These are phyloP conservation scores for Lamellibrachia columna DNA, from an alignment of 2,888 invertebrate genomes.

Conservation along the genomic window DNA sequence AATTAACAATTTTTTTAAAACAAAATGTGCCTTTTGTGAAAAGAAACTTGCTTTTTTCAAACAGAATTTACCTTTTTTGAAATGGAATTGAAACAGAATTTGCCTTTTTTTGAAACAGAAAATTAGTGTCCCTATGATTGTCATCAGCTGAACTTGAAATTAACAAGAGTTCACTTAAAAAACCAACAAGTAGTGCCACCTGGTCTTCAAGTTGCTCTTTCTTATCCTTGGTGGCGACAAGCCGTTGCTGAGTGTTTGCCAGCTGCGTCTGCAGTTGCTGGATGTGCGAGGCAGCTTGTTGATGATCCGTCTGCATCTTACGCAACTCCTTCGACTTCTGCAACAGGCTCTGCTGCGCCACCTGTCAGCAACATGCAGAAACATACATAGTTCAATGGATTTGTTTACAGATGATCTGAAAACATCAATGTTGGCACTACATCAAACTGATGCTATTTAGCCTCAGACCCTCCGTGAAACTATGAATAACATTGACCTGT, in stretches of 20 bases:
- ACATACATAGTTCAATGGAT: background rate
- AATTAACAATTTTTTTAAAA: no score
- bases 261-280: conserved; percentile 46
- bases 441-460: background rate
- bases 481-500: background rate
- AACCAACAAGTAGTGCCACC: conserved; percentile 29
- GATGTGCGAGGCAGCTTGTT: conserved; percentile 49
- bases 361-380: conserved; percentile 39
- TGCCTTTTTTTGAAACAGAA: no score
- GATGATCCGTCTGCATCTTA: conserved; percentile 49
- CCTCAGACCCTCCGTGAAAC: background rate
- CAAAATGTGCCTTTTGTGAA: no score
- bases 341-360: conserved; percentile 56
- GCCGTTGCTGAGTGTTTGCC: conserved; percentile 47
- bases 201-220: conserved; percentile 57
- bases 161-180: no score
- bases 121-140: no score
- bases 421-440: background rate
- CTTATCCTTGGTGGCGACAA: conserved; percentile 51
- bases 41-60: no score
- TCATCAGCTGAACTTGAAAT: no score
- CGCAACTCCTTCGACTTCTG: conserved; percentile 59
- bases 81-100: no score
- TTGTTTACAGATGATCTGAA: background rate
- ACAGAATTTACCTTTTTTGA: no score